Evolutionary conservation across 2,797 vertebrate species (phyloP).

Genomic region (Gastrophryne carolinensis): DNA sequence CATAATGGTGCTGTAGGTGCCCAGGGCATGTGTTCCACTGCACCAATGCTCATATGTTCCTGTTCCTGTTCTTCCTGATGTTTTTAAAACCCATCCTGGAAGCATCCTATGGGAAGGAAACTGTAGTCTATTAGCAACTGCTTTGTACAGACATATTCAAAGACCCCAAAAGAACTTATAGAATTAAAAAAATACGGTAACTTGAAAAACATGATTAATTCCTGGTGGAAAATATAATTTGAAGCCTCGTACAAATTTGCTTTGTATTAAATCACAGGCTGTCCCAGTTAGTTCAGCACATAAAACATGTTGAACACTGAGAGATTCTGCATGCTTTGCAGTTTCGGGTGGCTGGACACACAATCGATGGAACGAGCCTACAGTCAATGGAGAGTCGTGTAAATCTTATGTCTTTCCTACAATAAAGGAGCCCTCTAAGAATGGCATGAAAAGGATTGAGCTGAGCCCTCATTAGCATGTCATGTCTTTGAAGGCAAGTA

Average conservation of each 20-base stretch:
- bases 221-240: background rate
- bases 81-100: background rate
- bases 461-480: conserved; percentile 73
- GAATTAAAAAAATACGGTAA: background rate
- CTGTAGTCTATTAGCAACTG: background rate
- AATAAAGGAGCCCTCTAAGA: conserved; percentile 14
- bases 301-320: background rate
- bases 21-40: too few species aligned
- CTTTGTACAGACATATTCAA: background rate
- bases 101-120: background rate
- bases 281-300: background rate
- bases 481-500: conserved; percentile 67
- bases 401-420: background rate
- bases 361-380: background rate
- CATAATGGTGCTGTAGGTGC: too few species aligned
- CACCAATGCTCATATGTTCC: too few species aligned
- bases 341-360: background rate
- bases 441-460: conserved; percentile 44
- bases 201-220: background rate
- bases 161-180: background rate
- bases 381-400: conserved; percentile 19
- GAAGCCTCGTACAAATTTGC: background rate
- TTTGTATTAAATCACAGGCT: background rate
- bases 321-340: background rate
- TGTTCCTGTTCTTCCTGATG: too few species aligned